Conservation (phyloP, 2,888 invertebrate genomes). For the Drosophila differens region DNA sequence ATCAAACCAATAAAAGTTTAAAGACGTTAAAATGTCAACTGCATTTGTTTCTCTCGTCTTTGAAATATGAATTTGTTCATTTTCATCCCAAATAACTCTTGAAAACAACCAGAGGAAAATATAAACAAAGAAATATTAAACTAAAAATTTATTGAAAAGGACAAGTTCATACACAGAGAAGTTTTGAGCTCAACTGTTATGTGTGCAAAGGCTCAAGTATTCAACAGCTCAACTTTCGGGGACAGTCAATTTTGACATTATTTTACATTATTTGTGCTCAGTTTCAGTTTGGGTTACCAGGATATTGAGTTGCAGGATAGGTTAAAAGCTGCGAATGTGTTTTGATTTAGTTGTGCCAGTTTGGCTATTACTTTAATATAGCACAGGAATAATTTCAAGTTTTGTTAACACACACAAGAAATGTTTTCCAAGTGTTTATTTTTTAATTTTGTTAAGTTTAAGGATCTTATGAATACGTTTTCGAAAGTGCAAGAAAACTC, state of each 20-base stretch:
- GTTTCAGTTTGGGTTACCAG: background rate
- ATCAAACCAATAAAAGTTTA: constrained; percentile 70
- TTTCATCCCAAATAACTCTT: constrained; percentile 40
- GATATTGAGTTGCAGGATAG: constrained; percentile 30
- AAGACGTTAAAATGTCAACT: constrained; percentile 78
- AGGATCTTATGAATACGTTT: no score
- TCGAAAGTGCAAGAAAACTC: no score
- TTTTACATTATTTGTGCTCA: constrained; percentile 13
- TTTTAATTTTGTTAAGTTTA: no score
- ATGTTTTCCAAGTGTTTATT: no score
- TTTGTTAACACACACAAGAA: background rate
- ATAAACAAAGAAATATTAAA: constrained; percentile 53
- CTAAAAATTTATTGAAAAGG: constrained; percentile 58
- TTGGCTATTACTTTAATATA: constrained; percentile 7
- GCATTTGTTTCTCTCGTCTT: constrained; percentile 64
- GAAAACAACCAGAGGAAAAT: constrained; percentile 14
- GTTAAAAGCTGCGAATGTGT: background rate
- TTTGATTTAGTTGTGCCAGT: background rate
- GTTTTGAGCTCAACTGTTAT: constrained; percentile 31
- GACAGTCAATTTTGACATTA: constrained; percentile 32
- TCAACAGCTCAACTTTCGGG: constrained; percentile 27
- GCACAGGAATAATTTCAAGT: constrained; percentile 1
- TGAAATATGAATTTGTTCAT: constrained; percentile 76
- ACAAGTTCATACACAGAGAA: constrained; percentile 33
- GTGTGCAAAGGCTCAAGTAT: constrained; percentile 30